Evolutionary conservation across 2,797 vertebrate genomes (phyloP), one percentile per base, ranked within the genome.

Genomic region (Lophius americanus): DNA sequence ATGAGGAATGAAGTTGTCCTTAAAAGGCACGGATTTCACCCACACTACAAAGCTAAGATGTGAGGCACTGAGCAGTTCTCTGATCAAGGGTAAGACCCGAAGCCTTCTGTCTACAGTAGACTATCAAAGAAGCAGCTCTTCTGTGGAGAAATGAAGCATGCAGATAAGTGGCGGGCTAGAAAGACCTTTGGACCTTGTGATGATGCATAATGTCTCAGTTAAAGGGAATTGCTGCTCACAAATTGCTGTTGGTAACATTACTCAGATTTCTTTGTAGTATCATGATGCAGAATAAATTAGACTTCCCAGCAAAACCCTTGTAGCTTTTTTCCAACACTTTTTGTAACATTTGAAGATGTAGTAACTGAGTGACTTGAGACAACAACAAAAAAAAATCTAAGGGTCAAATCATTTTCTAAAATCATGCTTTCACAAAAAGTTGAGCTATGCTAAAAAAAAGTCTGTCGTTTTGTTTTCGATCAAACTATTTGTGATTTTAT

Each of bases 131-230:
- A 44, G 14, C 44, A 63, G 41, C 68, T 83, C 85, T 65, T 38
- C 75, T 59, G 3, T 60, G 60, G 60, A 59, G 46, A 82, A 88
- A 72, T 78, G 60, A 81, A 61, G 70, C 79, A 64, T 60, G 14
- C 6, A 52, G 11, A 70, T 12, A 14, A 38, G 52, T 64, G 52
- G 44, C 9, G 2, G 41, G 23, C 55, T 41, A 57, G 58, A 75
- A 68, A 35, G 5, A 64, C 61, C 41, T 73, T 51, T 59, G 2
- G 62, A 32, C 41, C 43, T 56, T 60, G 37, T 68, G 60, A 79
- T 52, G 42, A 57, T 41, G 68, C 14, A 50, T 80, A 80, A 81
- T 11, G 11, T n/a, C 63, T 74, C 14, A 47, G 14, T 50, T 59
- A 11, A 36, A 38, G 6, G 32, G 14, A 23, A 52, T 11, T 0